These are phyloP conservation scores for Melanargia galathea DNA, from an alignment of 2,888 invertebrate species.

Conservation along the genomic window DNA sequence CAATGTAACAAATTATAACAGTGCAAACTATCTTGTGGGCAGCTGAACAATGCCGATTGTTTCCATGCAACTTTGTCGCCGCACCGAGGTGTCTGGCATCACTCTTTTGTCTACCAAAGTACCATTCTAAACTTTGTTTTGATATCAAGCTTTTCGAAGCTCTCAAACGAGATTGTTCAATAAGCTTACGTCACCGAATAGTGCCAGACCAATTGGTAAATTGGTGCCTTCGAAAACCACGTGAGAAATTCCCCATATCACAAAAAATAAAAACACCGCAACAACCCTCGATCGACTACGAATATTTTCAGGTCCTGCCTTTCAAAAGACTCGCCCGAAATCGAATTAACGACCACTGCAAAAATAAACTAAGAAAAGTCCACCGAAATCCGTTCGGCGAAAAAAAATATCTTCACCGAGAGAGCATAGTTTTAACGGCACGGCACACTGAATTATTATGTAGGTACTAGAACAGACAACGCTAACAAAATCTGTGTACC, in stretches of 20 bases:
- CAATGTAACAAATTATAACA: too few species aligned
- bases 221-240: background rate
- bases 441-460: too few species aligned
- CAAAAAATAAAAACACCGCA: background rate
- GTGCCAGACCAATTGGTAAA: background rate
- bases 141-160: background rate
- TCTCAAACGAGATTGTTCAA: background rate
- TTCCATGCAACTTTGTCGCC: too few species aligned
- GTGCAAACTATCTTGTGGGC: too few species aligned
- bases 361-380: conserved; percentile 27
- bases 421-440: conserved; percentile 29
- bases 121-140: too few species aligned
- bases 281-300: background rate
- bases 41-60: too few species aligned
- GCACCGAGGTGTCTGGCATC: too few species aligned
- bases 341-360: conserved; percentile 20
- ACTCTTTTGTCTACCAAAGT: too few species aligned
- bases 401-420: conserved; percentile 35
- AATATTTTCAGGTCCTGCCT: conserved; percentile 13
- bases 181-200: too few species aligned
- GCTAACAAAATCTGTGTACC: too few species aligned
- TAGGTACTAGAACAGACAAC: too few species aligned
- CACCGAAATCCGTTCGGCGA: conserved; percentile 10
- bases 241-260: background rate
- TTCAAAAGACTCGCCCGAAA: conserved; percentile 8